Percentiles rank a stretch among this genome's conserved stretches.
Evolutionary conservation across 2,888 invertebrate genomes (phyloP).

Genomic region (Merodon equestris): DNA sequence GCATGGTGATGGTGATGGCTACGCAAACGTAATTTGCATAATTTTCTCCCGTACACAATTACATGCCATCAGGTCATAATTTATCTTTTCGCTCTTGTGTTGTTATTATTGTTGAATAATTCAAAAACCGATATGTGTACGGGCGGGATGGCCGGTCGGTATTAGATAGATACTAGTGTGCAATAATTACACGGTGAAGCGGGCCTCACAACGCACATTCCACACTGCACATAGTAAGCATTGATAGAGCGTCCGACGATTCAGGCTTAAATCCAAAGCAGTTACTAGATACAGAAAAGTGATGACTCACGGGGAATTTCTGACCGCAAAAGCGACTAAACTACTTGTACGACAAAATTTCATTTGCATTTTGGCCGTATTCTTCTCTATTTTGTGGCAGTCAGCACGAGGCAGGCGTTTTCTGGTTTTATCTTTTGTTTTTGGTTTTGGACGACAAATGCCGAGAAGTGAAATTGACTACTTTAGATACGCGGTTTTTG

Average conservation of each 20-base stretch:
- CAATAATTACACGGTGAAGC: conserved; percentile 29
- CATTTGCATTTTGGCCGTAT: conserved; percentile 29
- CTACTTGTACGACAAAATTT: conserved; percentile 15
- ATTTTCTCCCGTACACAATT: conserved; percentile 60
- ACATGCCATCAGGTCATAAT: conserved; percentile 65
- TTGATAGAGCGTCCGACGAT: background rate
- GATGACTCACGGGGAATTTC: conserved; percentile 67
- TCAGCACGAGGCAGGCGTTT: conserved; percentile 19
- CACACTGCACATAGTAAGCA: background rate
- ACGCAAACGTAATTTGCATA: conserved; percentile 47
- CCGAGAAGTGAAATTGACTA: conserved; percentile 11
- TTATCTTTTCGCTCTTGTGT: conserved; percentile 45
- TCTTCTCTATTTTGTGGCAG: conserved; percentile 1
- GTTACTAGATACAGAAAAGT: conserved; percentile 13
- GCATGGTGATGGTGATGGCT: conserved; percentile 32
- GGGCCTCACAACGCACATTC: background rate
- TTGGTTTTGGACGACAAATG: conserved; percentile 8
- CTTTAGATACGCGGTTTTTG: conserved; percentile 21
- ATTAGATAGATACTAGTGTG: conserved; percentile 55
- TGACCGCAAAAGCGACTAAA: conserved; percentile 47
- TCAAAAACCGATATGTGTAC: conserved; percentile 49
- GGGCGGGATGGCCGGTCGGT: background rate
- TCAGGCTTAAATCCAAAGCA: conserved; percentile 5
- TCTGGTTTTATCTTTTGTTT: no score
- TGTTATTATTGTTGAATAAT: conserved; percentile 58